Evolutionary conservation across 2,113 vertebrate species (phyloP), one percentile per base, ranked within the genome.

Genomic region (Pholis gunnellus): DNA sequence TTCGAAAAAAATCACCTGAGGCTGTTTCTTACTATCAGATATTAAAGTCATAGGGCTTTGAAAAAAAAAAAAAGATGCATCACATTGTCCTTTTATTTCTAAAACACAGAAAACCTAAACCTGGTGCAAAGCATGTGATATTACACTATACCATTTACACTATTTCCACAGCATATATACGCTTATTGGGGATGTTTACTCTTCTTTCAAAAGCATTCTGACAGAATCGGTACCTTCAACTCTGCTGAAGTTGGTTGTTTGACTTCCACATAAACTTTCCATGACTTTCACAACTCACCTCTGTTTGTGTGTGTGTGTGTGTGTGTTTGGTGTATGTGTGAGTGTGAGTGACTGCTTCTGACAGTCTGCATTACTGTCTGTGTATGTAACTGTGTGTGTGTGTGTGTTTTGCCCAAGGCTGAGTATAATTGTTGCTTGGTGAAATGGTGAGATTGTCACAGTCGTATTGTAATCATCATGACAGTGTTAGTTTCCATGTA

Each of bases 201-300:
- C 27, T 60, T 38, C 65, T 82, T 78, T 61, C 52, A 64, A 14
- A 38, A 63, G 72, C 57, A 57, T 66, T 86, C 64, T 75, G 64
- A 68, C 52, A 6, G 44, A 74, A 22, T 87, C 75, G 77, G 78
- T 48, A 25, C 63, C 72, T 81, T 75, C 34, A 63, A 72, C 67
- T 74, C 42, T 83, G 75, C 73, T 56, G 59, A 87, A 83, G 57
- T 80, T 82, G 59, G 31, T 73, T 79, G 75, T 82, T 85, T 80
- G 78, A 85, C 80, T 81, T 78, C 64, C 60, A 60, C 25, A 76
- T 75, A 80, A 82, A 85, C 83, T 81, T 82, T 61, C 11, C 15
- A 5, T 10, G 61, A 84, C 83, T 86, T 87, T 83, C 31, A 54
- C 61, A 44, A 20, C 72, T 78, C 73, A 61, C 68, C 14, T 64